These are phyloP conservation scores for Zaprionus lachaisei DNA, from an alignment of 1,140 invertebrate species.

Conservation along the genomic window DNA sequence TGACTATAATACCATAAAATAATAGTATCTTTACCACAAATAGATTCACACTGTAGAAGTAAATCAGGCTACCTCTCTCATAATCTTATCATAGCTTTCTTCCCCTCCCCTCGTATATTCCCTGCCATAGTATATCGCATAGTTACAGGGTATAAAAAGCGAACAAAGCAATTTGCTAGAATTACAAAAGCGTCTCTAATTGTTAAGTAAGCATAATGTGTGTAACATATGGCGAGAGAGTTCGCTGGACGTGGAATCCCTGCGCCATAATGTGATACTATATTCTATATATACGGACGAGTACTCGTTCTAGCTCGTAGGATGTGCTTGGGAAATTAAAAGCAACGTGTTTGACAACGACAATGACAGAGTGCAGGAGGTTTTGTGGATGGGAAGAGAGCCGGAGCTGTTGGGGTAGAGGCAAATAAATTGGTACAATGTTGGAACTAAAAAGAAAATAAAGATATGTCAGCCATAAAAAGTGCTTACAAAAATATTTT, in stretches of 20 bases:
- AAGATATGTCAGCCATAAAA: slow-evolving; percentile 68
- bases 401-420: slow-evolving; percentile 6
- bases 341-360: slow-evolving; percentile 46
- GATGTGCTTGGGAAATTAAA: slow-evolving; percentile 52
- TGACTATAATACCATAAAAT: neutral
- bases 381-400: neutral
- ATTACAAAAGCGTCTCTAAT: slow-evolving; percentile 81
- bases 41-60: neutral
- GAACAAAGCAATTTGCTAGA: slow-evolving; percentile 79
- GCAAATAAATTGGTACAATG: slow-evolving; percentile 72
- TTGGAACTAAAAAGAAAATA: slow-evolving; percentile 35
- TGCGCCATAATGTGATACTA: slow-evolving; percentile 20
- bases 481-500: slow-evolving; percentile 66
- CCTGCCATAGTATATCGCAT: neutral
- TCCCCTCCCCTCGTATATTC: neutral
- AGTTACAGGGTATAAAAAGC: slow-evolving; percentile 29
- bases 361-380: slow-evolving; percentile 28
- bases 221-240: slow-evolving; percentile 74
- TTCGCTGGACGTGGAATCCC: slow-evolving; percentile 36
- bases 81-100: no score
- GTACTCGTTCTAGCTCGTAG: neutral
- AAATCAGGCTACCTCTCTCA: neutral
- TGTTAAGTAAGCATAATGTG: slow-evolving; percentile 82
- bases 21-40: neutral
- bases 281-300: neutral